Percentiles rank a stretch among this genome's conserved stretches.
These are phyloP conservation scores for Eutolmus rufibarbis DNA, from an alignment of 2,888 invertebrate genomes.

Conservation along the genomic window DNA sequence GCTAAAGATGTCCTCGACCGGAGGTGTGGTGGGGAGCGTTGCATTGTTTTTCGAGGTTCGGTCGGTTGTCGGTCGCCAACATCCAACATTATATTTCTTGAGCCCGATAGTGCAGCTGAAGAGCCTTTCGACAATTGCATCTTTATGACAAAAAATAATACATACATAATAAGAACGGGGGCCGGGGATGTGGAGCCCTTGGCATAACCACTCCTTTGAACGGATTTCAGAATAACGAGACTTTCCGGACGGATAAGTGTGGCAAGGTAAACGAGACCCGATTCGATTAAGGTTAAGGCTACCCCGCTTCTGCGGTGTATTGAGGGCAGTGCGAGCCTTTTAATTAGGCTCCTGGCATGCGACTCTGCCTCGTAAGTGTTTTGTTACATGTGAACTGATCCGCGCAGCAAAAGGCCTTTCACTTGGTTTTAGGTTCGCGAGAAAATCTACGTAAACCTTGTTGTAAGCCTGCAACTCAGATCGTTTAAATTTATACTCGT, in stretches of 20 bases:
- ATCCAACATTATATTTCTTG: background rate
- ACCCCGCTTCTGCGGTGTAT: background rate
- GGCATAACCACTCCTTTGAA: slow-evolving; percentile 7
- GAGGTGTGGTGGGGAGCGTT: background rate
- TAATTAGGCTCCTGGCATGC: background rate
- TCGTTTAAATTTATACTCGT: background rate
- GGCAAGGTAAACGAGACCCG: slow-evolving; percentile 2
- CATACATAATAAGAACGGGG: background rate
- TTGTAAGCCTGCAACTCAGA: background rate
- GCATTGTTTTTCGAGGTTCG: background rate
- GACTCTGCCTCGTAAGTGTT: background rate
- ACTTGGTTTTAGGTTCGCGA: background rate
- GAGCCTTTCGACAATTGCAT: slow-evolving; percentile 15
- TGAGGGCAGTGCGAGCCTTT: background rate
- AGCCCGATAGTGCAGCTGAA: background rate
- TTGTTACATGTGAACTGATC: background rate
- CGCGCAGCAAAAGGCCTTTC: background rate
- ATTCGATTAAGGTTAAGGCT: slow-evolving; percentile 18
- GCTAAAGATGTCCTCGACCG: slow-evolving; percentile 16
- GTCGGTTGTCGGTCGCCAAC: background rate
- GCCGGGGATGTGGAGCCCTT: background rate
- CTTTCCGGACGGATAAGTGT: background rate
- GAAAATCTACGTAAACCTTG: background rate
- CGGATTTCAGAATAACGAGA: background rate
- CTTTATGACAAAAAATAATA: background rate